Evolutionary conservation across 2,888 invertebrate species (phyloP).

Genomic region (Chrysomela aeneicollis): DNA sequence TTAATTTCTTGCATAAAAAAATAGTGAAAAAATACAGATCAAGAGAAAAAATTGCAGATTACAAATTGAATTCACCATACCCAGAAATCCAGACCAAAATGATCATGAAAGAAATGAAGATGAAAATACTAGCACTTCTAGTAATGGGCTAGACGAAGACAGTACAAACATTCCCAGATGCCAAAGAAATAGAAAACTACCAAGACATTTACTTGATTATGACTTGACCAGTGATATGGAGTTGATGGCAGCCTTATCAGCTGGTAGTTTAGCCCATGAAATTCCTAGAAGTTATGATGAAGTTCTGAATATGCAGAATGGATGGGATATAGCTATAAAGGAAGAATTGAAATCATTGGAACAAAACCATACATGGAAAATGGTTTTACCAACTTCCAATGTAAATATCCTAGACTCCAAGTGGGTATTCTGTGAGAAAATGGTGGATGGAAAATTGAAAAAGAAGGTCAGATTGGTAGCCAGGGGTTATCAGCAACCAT

Average conservation of each 20-base stretch:
- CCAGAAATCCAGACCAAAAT: neutral
- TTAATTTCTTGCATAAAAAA: too few relatives aligned
- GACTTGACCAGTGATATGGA: neutral
- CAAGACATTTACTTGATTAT: constrained; percentile 7
- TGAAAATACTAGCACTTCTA: neutral
- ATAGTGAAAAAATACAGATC: too few relatives aligned
- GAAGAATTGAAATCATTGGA: neutral
- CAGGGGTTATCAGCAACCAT: constrained; percentile 22
- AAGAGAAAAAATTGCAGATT: too few relatives aligned
- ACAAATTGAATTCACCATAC: neutral
- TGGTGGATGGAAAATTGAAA: constrained; percentile 24
- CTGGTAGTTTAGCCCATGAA: neutral
- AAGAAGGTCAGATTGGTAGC: constrained; percentile 36
- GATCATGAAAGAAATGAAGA: neutral
- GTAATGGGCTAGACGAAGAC: neutral
- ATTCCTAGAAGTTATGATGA: constrained; percentile 1
- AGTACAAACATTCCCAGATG: neutral
- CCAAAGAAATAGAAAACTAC: neutral
- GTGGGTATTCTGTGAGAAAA: constrained; percentile 34
- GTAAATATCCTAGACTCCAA: neutral
- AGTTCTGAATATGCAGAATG: neutral
- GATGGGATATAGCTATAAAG: neutral
- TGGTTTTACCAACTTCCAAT: neutral
- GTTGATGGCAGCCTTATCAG: neutral
- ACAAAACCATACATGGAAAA: neutral